Evolutionary conservation across 2,797 vertebrate species (phyloP), one percentile per base, ranked within the genome.

Genomic region (Muscicapa striata): DNA sequence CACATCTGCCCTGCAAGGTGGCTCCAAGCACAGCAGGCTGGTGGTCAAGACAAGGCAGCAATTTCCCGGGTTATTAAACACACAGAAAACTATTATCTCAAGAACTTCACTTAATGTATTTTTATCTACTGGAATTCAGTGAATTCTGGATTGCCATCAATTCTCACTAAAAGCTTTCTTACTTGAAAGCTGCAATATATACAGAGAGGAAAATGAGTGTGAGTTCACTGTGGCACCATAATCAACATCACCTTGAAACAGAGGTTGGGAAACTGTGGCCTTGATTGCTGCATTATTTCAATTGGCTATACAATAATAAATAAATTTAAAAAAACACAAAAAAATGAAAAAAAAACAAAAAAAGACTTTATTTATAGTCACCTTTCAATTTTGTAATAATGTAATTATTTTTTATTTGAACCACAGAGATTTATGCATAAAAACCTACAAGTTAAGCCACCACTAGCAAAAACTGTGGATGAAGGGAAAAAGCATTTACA

Each of bases 51-150:
- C 29, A 51, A 74, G 68, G 63, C 72, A 87, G 92, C 84, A 92
- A 93, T 94, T 94, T 94, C 77, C 73, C 15, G 58, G 87, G 58
- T 91, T 88, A 86, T 90, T 93, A 87, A 95, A 91, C 87, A 91
- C 46, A 89, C 16, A 74, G 66, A 93, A 84, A 94, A 73, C 77
- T 89, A 45, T 76, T 84, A 87, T 29, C 79, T 87, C 77, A 61
- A 68, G 83, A 92, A 86, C 29, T 70, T 76, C 68, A 49, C 64
- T 76, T 59, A 73, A 61, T 62, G 76, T 78, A 41, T n/a, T 94
- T 90, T 93, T 86, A 84, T 45, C 83, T 78, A 29, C 32, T n/a
- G 70, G 79, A 94, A 93, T 94, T 54, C 91, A 84, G 62, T 74
- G 86, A 90, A 94, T 95, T 92, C 54, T 19, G 14, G 75, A 41